Conservation (phyloP, 2,797 vertebrate genomes). For the Pseudochirops corinnae region DNA sequence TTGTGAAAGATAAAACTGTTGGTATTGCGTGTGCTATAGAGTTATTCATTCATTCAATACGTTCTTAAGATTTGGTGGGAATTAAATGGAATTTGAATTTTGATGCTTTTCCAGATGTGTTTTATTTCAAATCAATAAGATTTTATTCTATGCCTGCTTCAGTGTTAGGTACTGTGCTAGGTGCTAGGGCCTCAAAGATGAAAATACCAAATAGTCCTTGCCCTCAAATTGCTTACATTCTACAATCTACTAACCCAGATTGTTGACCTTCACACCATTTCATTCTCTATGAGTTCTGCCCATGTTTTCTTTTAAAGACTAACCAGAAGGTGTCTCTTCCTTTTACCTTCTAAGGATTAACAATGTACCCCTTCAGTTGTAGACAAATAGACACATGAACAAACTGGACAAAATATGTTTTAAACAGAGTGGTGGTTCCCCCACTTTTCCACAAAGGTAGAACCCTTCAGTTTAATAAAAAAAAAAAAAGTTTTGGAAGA, state of each 20-base stretch:
- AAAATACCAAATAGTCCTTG: background rate
- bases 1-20: slow-evolving; percentile 31
- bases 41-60: slow-evolving; percentile 45
- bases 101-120: background rate
- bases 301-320: background rate
- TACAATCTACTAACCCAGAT: background rate
- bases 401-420: background rate
- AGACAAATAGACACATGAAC: background rate
- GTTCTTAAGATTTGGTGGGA: slow-evolving; percentile 24
- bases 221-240: background rate
- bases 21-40: slow-evolving; percentile 6
- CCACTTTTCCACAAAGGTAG: background rate
- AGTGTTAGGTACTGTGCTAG: background rate
- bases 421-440: background rate
- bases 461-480: background rate
- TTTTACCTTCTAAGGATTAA: background rate
- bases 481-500: background rate
- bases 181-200: background rate
- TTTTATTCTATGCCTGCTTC: background rate
- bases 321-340: background rate
- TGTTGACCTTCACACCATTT: background rate
- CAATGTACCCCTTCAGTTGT: background rate
- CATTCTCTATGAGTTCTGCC: background rate
- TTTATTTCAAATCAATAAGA: background rate
- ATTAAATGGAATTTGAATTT: background rate